Evolutionary conservation across 2,797 vertebrate genomes (phyloP).

Genomic region (Mormyrus hasselquistii): DNA sequence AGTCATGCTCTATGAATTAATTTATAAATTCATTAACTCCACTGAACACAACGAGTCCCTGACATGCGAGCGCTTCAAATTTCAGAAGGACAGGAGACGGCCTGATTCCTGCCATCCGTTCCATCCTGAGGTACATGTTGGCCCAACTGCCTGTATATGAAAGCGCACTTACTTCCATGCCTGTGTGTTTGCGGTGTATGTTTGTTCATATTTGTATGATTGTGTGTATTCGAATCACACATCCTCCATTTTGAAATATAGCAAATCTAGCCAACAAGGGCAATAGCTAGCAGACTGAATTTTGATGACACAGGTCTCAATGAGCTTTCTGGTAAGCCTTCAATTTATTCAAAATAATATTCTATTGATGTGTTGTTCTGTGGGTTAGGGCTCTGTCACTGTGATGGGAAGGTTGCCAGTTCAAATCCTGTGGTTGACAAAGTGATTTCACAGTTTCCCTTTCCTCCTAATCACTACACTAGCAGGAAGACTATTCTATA

Average conservation of each 20-base stretch:
- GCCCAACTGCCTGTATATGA: neutral
- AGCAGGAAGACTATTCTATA: neutral
- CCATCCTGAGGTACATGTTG: conserved; percentile 77
- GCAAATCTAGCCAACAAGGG: neutral
- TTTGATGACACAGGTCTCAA: neutral
- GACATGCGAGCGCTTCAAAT: conserved; percentile 88
- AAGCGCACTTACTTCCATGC: neutral
- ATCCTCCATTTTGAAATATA: neutral
- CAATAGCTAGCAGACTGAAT: neutral
- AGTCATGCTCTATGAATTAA: neutral
- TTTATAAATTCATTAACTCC: conserved; percentile 60
- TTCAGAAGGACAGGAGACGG: conserved; percentile 90
- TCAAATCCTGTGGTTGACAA: neutral
- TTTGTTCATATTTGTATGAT: neutral
- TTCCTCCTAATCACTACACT: neutral
- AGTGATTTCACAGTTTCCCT: neutral
- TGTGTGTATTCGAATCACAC: neutral
- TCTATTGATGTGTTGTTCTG: neutral
- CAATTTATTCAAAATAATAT: neutral
- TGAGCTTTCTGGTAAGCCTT: neutral
- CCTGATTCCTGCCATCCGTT: conserved; percentile 95
- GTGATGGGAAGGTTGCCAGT: neutral
- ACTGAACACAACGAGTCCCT: conserved; percentile 94
- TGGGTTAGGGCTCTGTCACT: neutral
- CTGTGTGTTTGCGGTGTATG: neutral